Evolutionary conservation across 2,888 invertebrate species (phyloP), one percentile per base, ranked within the genome.

Genomic region (Conistra vaccinii): DNA sequence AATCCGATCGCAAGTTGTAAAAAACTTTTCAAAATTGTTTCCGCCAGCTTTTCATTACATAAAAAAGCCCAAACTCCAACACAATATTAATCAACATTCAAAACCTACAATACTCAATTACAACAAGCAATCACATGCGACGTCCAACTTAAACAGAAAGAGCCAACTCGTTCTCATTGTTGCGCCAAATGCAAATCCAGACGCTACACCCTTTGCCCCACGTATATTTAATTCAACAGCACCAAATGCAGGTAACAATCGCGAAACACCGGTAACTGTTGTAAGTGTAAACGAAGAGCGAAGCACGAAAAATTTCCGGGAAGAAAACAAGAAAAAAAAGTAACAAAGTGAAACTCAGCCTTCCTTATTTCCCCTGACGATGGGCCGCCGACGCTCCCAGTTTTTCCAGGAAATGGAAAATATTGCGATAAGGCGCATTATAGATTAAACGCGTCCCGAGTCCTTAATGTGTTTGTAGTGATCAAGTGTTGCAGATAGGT

Each of bases 341-440:
- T 90, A 95, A 96, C 95, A 95, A 96, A 95, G 94, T 94, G 95
- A 96, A 96, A 96, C 93, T 94, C 96, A 90, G 95, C 94, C 96
- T 94, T 94, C 91, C 95, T 96, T 96, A 96, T 96, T 96, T 96
- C 96, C 96, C 96, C 89, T 95, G 96, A 91, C 96, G 96, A 94
- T 92, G 90, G 90, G 93, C 93, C 92, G 92, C 92, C 93, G 92
- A 91, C 94, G 93, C 90, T 91, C 91, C 93, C 93, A 90, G 93
- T 92, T 93, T 93, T 93, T 91, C 93, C 93, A 91, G 96, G 95
- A 96, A 96, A 96, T 96, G 96, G 96, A 95, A 96, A 96, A 96
- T 96, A 96, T 96, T 94, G 96, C 95, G 96, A 96, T 96, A 96
- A 96, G 96, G 93, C 92, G 92, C 96, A 96, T 96, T 96, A 96